Evolutionary conservation across 2,797 vertebrate species (phyloP).

Genomic region (Apogon talboti): DNA sequence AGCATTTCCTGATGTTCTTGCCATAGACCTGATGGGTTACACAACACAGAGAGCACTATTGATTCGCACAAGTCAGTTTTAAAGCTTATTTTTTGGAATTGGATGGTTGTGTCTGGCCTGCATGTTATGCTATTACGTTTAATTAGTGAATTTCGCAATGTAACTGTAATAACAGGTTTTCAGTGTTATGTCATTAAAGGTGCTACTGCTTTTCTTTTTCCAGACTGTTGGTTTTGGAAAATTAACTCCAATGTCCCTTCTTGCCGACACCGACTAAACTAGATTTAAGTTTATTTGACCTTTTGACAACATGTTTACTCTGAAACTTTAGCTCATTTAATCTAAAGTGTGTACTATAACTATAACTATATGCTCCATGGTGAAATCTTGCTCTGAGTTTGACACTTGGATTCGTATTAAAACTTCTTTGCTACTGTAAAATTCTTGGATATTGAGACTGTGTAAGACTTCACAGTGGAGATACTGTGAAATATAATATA

Average conservation of each 20-base stretch:
- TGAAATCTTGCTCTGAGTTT: neutral
- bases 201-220: neutral
- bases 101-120: neutral
- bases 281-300: neutral
- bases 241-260: conserved; percentile 31
- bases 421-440: too few species aligned
- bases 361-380: neutral
- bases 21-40: neutral
- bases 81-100: neutral
- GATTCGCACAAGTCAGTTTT: conserved; percentile 5
- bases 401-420: too few species aligned
- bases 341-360: neutral
- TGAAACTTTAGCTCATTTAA: neutral
- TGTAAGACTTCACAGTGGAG: neutral
- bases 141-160: neutral
- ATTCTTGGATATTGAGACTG: too few species aligned
- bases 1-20: conserved; percentile 1
- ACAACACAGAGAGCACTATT: conserved; percentile 11
- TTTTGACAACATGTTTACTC: neutral
- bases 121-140: neutral
- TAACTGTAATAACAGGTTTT: conserved; percentile 4
- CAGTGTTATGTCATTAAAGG: neutral
- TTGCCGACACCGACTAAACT: conserved; percentile 24
- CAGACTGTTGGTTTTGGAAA: conserved; percentile 12
- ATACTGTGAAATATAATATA: neutral